A percentile compares a stretch with the other conserved stretches of the same genome.
These are phyloP conservation scores for Ptiloglossa arizonensis DNA, from an alignment of 1,140 invertebrate genomes.

Conservation along the genomic window DNA sequence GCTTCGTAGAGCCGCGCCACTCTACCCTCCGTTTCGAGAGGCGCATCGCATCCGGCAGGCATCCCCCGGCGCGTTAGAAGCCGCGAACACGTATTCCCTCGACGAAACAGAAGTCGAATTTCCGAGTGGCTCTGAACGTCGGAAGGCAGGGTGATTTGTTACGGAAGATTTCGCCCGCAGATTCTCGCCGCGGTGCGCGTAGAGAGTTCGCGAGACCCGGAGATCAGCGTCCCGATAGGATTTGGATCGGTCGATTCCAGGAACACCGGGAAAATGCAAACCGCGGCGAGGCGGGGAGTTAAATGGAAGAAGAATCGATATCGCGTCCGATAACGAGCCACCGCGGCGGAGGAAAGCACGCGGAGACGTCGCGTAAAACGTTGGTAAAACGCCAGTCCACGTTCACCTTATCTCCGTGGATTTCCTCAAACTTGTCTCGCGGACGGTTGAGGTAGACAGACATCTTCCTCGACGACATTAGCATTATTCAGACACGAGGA, in stretches of 20 bases:
- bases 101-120: not conserved
- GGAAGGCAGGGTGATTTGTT: not conserved
- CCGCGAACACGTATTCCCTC: too few relatives aligned
- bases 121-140: not conserved
- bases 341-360: conserved; percentile 12
- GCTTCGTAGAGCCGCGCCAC: too few relatives aligned
- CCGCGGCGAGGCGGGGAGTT: not conserved
- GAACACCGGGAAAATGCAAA: conserved; percentile 7
- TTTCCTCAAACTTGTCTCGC: conserved; percentile 58
- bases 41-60: too few relatives aligned
- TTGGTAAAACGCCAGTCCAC: conserved; percentile 2
- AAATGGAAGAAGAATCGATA: conserved; percentile 37
- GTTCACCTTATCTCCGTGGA: conserved; percentile 43
- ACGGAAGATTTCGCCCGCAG: not conserved
- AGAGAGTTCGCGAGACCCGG: not conserved
- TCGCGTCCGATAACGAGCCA: not conserved
- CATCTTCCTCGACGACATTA: conserved; percentile 60
- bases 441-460: conserved; percentile 19
- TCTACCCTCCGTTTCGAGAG: too few relatives aligned
- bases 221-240: conserved; percentile 14
- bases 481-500: conserved; percentile 54
- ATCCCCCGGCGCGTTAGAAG: too few relatives aligned
- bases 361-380: conserved; percentile 8
- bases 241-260: not conserved
- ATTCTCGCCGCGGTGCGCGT: not conserved